phyloP scores from a whole-genome alignment of 1,140 invertebrate species.

The Cherax destructor region DNA sequence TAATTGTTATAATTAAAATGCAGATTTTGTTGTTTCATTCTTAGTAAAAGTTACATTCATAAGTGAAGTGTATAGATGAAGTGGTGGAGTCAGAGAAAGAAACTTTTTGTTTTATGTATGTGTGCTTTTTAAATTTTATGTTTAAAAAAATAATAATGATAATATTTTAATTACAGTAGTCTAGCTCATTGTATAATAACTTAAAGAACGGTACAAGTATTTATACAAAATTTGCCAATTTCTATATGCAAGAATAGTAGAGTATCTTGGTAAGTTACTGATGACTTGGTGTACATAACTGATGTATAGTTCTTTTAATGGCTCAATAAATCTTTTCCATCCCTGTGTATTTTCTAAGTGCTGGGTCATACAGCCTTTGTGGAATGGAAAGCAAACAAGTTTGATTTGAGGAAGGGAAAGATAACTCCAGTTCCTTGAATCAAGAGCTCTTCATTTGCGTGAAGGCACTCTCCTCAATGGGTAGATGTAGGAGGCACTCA shows the following conservation, averaged over 20 bases:
- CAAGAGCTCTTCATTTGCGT: too few relatives aligned
- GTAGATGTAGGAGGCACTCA: not conserved
- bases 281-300: slow-evolving; percentile 12
- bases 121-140: too few relatives aligned
- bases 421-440: too few relatives aligned
- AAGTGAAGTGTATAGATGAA: not conserved
- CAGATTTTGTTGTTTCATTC: not conserved
- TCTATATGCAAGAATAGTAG: not conserved
- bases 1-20: too few relatives aligned
- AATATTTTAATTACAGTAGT: slow-evolving; percentile 4
- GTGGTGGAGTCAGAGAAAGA: slow-evolving; percentile 5
- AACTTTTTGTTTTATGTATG: too few relatives aligned
- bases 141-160: not conserved
- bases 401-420: too few relatives aligned
- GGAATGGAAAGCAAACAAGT: too few relatives aligned
- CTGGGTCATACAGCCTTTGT: too few relatives aligned
- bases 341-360: not conserved
- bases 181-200: not conserved
- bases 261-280: slow-evolving; percentile 4
- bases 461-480: too few relatives aligned
- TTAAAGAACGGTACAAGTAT: not conserved
- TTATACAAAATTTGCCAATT: not conserved
- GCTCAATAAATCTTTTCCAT: slow-evolving; percentile 20
- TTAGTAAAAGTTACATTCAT: not conserved
- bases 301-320: slow-evolving; percentile 8